Evolutionary conservation across 2,888 invertebrate genomes (phyloP).

Genomic region (Ophion costatus): DNA sequence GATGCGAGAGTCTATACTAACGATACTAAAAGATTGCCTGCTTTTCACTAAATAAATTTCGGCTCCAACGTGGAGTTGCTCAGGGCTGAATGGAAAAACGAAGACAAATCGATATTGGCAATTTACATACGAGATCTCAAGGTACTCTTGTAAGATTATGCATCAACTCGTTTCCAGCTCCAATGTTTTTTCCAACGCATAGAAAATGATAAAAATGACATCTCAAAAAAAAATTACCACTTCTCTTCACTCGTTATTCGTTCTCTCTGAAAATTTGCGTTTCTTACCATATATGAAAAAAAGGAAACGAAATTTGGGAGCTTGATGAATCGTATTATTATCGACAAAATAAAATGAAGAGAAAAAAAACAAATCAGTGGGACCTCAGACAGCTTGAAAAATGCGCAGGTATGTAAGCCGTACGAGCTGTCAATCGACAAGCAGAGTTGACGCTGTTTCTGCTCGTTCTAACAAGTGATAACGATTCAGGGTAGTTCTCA

Average conservation of each 20-base stretch:
- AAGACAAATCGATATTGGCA: conserved; percentile 2
- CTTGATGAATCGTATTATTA: not conserved
- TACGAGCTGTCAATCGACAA: no score
- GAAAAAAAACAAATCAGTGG: not conserved
- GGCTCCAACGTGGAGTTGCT: conserved; percentile 4
- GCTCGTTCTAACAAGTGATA: no score
- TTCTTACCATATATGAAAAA: not conserved
- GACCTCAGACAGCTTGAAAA: not conserved
- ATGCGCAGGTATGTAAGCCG: not conserved
- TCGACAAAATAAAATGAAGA: not conserved
- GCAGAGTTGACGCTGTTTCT: no score
- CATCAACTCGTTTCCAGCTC: no score
- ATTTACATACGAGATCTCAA: not conserved
- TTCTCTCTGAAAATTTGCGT: no score
- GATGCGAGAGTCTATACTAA: conserved; percentile 35
- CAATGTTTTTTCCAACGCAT: no score
- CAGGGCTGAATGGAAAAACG: not conserved
- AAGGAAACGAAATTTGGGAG: not conserved
- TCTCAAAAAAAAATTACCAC: no score
- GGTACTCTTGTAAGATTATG: no score
- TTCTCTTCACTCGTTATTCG: no score
- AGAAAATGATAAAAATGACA: no score
- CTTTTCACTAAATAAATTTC: conserved; percentile 46
- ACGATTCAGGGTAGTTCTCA: no score
- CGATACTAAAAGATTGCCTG: not conserved